Base-by-base conservation (phyloP, 2,888 invertebrate genomes). In the Polia nebulosa region DNA sequence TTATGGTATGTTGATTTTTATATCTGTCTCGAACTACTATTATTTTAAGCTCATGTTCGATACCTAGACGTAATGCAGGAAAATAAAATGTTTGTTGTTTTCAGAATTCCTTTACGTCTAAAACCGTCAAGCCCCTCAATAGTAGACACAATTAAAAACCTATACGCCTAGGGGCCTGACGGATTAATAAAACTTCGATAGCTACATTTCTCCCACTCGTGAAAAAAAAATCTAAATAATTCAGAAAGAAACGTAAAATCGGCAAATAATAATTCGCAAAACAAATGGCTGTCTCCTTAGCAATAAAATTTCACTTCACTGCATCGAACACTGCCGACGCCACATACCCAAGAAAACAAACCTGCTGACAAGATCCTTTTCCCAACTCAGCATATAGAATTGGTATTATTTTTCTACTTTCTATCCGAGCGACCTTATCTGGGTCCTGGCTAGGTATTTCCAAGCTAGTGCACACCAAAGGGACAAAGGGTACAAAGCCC, bases 401-500 rank as follows among this genome's bases (percentile, higher is more conserved):
- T 73, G 53, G 63, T 66, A 74, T 74, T 72, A 82, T 82, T 82
- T 83, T 81, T 83, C 76, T 72, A 64, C 72, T 72, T 83, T 83
- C 81, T 81, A 75, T 76, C 76, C 70, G 72, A 76, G 56, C 81
- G 62, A 69, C 78, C 58, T 82, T 75, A 82, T 79, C 79, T 70
- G 75, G 63, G 57, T 67, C 68, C 64, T 55, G 63, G 61, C 80
- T 76, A 81, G 80, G 80, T 82, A 80, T 85, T 86, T 86, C 77
- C 84, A 73, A 79, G 75, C 77, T 81, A 85, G 66, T 67, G 83
- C 66, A 62, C 76, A 72, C 76, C 78, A 81, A 84, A 85, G 79
- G 86, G 84, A 87, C 84, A 85, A 87, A 87, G 75, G 82, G 86
- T 78, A 83, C 83, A 87, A 85, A 87, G 79, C 78, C 67, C 67